phyloP scores from a whole-genome alignment of 2,113 vertebrate genomes.

The Syngnathus typhle region DNA sequence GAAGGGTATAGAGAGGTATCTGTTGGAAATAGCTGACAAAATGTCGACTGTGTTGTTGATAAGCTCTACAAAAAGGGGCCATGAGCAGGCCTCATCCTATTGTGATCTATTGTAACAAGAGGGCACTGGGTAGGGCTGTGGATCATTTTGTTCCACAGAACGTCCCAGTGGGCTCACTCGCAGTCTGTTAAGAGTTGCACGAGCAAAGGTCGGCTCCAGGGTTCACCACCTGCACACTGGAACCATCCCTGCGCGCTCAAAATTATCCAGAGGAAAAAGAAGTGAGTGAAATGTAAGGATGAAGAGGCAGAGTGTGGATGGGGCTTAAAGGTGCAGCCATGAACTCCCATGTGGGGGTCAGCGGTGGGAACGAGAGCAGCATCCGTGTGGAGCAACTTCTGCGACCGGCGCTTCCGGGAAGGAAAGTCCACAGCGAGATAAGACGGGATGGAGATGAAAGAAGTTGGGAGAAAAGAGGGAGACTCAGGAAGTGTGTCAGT shows the following conservation, averaged over 20 bases:
- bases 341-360: conserved; percentile 41
- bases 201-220: conserved; percentile 18
- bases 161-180: conserved; percentile 70
- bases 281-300: conserved; percentile 7
- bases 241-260: conserved; percentile 44
- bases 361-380: conserved; percentile 32
- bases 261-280: conserved; percentile 28
- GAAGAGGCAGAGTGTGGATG: conserved; percentile 15
- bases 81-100: conserved; percentile 57
- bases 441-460: conserved; percentile 27
- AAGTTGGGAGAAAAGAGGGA: conserved; percentile 12
- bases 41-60: neutral
- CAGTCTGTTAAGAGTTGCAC: conserved; percentile 22
- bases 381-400: conserved; percentile 32
- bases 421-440: conserved; percentile 70
- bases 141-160: conserved; percentile 69
- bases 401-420: conserved; percentile 52
- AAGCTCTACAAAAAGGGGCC: conserved; percentile 71
- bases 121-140: conserved; percentile 57
- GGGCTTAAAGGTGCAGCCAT: conserved; percentile 26
- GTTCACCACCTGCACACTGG: conserved; percentile 44
- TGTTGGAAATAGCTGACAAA: conserved; percentile 61
- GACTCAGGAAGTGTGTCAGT: conserved; percentile 22
- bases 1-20: too few relatives aligned
- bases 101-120: conserved; percentile 74